Evolutionary conservation across 2,113 vertebrate species (phyloP).

Genomic region (Gadus macrocephalus): DNA sequence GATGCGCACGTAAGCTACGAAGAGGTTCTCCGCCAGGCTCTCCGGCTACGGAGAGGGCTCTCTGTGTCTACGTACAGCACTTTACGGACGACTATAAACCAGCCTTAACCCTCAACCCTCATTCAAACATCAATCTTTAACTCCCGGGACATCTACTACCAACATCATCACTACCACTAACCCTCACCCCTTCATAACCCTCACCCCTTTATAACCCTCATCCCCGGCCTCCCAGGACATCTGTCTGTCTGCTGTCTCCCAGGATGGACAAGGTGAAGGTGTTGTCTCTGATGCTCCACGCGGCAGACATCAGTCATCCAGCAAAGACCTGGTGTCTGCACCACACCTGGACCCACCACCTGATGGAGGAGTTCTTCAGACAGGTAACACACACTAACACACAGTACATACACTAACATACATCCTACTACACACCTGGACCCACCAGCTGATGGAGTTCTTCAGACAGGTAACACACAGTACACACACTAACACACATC

Average conservation of each 20-base stretch:
- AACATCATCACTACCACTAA: no score
- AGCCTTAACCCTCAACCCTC: no score
- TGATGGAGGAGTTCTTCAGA: slow-evolving; percentile 48
- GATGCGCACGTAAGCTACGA: no score
- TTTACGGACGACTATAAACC: no score
- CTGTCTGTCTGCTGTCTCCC: slow-evolving; percentile 1
- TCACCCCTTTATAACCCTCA: no score
- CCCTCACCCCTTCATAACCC: no score
- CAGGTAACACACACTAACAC: slow-evolving; percentile 73
- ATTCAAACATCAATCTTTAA: no score
- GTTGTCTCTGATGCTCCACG: neutral
- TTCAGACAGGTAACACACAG: slow-evolving; percentile 79
- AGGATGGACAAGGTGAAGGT: slow-evolving; percentile 37
- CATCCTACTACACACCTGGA: neutral
- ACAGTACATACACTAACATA: neutral
- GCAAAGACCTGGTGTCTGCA: neutral
- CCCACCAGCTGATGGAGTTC: neutral
- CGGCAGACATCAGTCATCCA: neutral
- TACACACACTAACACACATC: neutral
- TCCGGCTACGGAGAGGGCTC: no score
- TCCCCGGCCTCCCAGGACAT: neutral
- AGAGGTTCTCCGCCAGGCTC: no score
- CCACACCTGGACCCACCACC: neutral
- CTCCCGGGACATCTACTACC: no score
- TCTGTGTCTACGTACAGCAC: no score